Evolutionary conservation across 2,797 vertebrate genomes (phyloP).

Genomic region (Calcarius lapponicus): DNA sequence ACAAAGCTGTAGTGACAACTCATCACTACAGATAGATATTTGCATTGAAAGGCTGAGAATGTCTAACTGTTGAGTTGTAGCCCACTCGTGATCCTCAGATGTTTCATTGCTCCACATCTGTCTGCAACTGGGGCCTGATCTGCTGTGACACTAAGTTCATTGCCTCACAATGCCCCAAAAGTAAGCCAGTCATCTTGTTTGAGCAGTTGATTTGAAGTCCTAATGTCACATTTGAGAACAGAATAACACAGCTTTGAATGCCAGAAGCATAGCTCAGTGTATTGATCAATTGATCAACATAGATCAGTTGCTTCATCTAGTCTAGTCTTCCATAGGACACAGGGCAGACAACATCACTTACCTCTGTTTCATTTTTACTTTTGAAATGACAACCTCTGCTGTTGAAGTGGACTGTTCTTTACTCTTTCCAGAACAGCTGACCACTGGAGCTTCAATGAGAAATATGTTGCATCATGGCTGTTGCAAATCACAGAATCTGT

Average conservation of each 20-base stretch:
- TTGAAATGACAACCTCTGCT: background rate
- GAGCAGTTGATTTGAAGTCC: conserved; percentile 15
- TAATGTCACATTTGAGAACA: background rate
- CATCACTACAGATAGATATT: background rate
- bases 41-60: background rate
- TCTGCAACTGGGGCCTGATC: background rate
- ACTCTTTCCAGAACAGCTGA: background rate
- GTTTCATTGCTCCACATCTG: background rate
- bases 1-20: background rate
- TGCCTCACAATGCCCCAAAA: background rate
- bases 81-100: background rate
- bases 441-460: background rate
- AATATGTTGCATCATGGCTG: background rate
- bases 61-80: background rate
- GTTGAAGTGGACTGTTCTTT: background rate
- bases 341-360: background rate
- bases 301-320: background rate
- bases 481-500: background rate
- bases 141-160: background rate
- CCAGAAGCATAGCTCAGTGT: background rate
- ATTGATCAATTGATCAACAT: background rate
- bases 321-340: background rate
- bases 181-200: background rate
- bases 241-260: background rate
- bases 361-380: background rate